Percentiles rank a stretch among this genome's conserved stretches.
Conservation (phyloP, 2,797 vertebrate species). For the Anguilla anguilla region DNA sequence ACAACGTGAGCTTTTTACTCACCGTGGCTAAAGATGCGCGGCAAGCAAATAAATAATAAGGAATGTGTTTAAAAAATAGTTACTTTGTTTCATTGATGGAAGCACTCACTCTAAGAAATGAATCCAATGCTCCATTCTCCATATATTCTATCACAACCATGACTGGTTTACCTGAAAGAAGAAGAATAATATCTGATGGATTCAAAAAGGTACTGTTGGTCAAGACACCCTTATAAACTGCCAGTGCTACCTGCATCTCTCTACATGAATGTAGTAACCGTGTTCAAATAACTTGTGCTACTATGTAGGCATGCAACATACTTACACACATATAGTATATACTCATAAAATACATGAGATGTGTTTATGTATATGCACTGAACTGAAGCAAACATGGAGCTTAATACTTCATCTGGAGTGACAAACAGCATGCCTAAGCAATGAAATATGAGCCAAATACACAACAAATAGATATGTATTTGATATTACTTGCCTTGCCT, state of each 20-base stretch:
- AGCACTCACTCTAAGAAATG: slow-evolving; percentile 93
- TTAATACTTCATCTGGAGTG: background rate
- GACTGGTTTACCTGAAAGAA: slow-evolving; percentile 90
- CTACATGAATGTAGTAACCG: background rate
- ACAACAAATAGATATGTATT: background rate
- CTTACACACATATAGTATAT: background rate
- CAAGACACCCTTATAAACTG: background rate
- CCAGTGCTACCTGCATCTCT: background rate
- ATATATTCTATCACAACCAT: slow-evolving; percentile 99
- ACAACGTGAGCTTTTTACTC: background rate
- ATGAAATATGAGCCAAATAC: background rate
- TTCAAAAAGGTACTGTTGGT: background rate
- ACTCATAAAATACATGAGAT: too few relatives aligned
- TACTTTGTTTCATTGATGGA: slow-evolving; percentile 36
- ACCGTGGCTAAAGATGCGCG: background rate
- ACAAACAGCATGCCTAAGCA: background rate
- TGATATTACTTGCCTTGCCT: background rate
- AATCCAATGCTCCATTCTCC: slow-evolving; percentile 97
- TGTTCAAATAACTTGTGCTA: background rate
- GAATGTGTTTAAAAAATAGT: background rate
- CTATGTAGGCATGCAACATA: background rate
- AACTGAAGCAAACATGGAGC: too few relatives aligned
- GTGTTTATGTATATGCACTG: too few relatives aligned
- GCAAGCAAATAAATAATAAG: background rate
- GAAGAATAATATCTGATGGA: slow-evolving; percentile 29